A percentile compares a stretch with the other conserved stretches of the same genome.
These are phyloP conservation scores for Drosophila murphyi DNA, from an alignment of 1,140 invertebrate genomes.

Conservation along the genomic window DNA sequence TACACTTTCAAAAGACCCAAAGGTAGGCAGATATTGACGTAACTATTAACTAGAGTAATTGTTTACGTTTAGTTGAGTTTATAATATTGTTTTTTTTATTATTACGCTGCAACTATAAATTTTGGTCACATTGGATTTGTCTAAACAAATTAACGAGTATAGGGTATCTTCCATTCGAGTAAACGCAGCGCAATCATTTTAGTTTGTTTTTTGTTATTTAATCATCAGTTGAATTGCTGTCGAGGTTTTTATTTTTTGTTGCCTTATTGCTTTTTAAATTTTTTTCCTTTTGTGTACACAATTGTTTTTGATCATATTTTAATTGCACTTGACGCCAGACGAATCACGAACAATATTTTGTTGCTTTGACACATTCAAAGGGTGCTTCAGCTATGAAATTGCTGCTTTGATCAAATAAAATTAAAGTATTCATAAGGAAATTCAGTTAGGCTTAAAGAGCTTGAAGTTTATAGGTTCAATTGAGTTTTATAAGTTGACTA, in stretches of 20 bases:
- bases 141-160: background rate
- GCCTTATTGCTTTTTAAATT: slow-evolving; percentile 14
- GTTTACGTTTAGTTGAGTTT: too few species aligned
- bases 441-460: background rate
- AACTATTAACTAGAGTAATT: too few species aligned
- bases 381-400: slow-evolving; percentile 17
- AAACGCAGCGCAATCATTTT: background rate
- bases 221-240: slow-evolving; percentile 18
- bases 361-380: slow-evolving; percentile 53
- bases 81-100: too few species aligned
- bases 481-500: background rate
- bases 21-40: too few species aligned
- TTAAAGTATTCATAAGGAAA: slow-evolving; percentile 11
- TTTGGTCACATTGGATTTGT: too few species aligned
- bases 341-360: slow-evolving; percentile 46
- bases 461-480: background rate
- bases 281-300: slow-evolving; percentile 27
- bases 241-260: slow-evolving; percentile 16
- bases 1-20: too few species aligned
- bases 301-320: slow-evolving; percentile 53
- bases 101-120: too few species aligned
- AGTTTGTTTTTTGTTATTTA: slow-evolving; percentile 26
- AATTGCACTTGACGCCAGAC: slow-evolving; percentile 47
- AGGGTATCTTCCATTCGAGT: background rate
- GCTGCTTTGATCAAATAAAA: slow-evolving; percentile 11